phyloP scores from a whole-genome alignment of 2,113 vertebrate genomes.

The Pomatorhinus ruficollis region DNA sequence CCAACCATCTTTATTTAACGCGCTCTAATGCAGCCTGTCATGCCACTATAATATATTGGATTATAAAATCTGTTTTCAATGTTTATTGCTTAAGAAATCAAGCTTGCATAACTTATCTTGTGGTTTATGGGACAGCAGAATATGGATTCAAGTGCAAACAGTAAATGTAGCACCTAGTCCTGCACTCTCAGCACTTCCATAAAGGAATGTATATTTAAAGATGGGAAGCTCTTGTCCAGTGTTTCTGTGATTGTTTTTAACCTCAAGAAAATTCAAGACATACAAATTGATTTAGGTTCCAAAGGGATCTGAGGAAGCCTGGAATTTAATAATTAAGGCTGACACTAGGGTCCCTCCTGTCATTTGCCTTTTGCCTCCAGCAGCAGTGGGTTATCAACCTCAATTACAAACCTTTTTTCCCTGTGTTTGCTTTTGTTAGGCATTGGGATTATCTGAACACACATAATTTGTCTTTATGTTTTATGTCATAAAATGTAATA shows the following conservation, averaged over 20 bases:
- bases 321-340: not conserved
- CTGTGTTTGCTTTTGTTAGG: not conserved
- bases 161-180: not conserved
- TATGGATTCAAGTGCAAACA: not conserved
- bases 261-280: not conserved
- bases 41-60: not conserved
- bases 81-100: not conserved
- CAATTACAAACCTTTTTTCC: not conserved
- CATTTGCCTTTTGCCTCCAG: not conserved
- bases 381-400: not conserved
- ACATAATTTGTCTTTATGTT: not conserved
- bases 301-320: not conserved
- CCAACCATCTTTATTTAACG: not conserved
- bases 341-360: not conserved
- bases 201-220: not conserved
- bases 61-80: not conserved
- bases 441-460: not conserved
- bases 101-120: not conserved
- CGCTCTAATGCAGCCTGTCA: not conserved
- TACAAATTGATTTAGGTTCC: not conserved
- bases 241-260: not conserved
- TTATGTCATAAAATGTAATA: conserved; percentile 31
- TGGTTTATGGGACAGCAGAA: not conserved
- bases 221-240: not conserved
- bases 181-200: not conserved